Evolutionary conservation across 2,797 vertebrate genomes (phyloP).

Genomic region (Coluber constrictor): DNA sequence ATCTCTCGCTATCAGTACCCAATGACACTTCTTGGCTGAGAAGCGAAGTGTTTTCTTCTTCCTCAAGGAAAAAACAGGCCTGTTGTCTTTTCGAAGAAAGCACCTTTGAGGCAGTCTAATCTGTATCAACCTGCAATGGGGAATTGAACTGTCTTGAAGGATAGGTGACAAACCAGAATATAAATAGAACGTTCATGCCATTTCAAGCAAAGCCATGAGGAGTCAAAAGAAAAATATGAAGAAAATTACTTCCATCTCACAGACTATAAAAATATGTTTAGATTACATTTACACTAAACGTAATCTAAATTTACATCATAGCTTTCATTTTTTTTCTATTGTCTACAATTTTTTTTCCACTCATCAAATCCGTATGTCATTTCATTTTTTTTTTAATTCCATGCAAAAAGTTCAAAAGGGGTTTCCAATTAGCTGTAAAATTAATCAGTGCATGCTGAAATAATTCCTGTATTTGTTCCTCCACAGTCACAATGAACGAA

Average conservation of each 20-base stretch:
- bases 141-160: neutral
- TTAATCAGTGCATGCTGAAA: neutral
- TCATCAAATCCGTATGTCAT: neutral
- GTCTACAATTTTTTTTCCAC: neutral
- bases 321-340: neutral
- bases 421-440: neutral
- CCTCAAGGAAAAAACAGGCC: neutral
- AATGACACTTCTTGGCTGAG: neutral
- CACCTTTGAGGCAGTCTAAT: neutral
- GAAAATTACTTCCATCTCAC: neutral
- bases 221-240: neutral
- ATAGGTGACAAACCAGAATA: neutral
- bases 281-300: neutral
- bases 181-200: neutral
- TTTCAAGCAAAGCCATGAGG: neutral
- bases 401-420: neutral
- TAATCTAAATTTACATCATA: neutral
- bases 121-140: neutral
- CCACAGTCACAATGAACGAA: constrained; percentile 92
- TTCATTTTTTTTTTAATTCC: neutral
- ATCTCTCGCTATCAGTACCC: neutral
- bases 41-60: neutral
- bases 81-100: neutral
- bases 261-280: neutral
- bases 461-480: constrained; percentile 36